These are phyloP conservation scores for Enteromius afrohamiltoni DNA, from an alignment of 2,797 vertebrate species.

Conservation along the genomic window DNA sequence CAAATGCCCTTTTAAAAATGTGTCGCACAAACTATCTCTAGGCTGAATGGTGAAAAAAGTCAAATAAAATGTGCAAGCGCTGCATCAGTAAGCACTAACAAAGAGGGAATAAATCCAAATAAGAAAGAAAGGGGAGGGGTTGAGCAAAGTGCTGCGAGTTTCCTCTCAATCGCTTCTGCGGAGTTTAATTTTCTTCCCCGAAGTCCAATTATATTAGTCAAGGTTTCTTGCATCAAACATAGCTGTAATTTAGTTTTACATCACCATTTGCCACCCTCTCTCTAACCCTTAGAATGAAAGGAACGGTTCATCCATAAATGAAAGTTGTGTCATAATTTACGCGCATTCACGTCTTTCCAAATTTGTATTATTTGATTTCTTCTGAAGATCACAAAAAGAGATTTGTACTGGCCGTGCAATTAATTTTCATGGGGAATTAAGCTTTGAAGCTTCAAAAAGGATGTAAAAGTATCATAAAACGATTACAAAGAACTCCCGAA, in stretches of 20 bases:
- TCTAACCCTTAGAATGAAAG: slow-evolving; percentile 1
- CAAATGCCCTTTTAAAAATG: not conserved
- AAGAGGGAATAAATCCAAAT: not conserved
- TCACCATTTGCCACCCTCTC: slow-evolving; percentile 2
- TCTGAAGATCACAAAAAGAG: slow-evolving; percentile 20
- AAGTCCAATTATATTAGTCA: slow-evolving; percentile 27
- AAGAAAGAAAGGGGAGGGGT: not conserved
- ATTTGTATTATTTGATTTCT: slow-evolving; percentile 5
- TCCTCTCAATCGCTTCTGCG: not conserved
- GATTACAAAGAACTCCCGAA: not conserved
- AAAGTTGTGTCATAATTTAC: not conserved
- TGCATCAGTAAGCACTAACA: not conserved
- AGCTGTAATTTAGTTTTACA: slow-evolving; percentile 15
- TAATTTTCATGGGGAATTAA: slow-evolving; percentile 6
- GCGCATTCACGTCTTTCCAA: not conserved
- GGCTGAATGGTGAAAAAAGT: not conserved
- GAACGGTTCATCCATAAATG: slow-evolving; percentile 1
- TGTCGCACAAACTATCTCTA: not conserved
- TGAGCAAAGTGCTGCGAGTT: not conserved
- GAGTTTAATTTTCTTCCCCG: not conserved
- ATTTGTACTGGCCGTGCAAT: slow-evolving; percentile 4
- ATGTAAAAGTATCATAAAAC: not conserved
- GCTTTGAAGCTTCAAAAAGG: slow-evolving; percentile 10
- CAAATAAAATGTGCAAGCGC: not conserved
- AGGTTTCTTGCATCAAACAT: slow-evolving; percentile 19